phyloP scores from a whole-genome alignment of 2,113 vertebrate genomes.

The Parus major region DNA sequence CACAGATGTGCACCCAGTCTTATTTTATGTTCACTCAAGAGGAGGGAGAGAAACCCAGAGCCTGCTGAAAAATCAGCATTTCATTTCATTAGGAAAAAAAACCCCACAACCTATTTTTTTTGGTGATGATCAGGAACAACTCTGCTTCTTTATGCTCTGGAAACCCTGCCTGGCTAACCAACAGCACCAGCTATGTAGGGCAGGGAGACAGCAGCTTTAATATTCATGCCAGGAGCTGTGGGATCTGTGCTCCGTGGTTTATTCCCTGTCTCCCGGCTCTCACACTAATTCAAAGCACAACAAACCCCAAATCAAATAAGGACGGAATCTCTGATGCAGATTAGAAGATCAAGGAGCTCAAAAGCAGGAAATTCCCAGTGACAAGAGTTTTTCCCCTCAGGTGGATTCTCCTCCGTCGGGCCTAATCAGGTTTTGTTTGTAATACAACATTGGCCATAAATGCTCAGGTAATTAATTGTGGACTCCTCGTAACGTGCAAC shows the following conservation, averaged over 20 bases:
- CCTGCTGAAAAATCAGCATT: background rate
- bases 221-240: background rate
- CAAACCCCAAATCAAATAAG: slow-evolving; percentile 1
- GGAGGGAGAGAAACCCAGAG: background rate
- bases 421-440: background rate
- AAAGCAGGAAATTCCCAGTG: slow-evolving; percentile 2
- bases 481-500: background rate
- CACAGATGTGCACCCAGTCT: background rate
- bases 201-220: background rate
- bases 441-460: background rate
- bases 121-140: background rate
- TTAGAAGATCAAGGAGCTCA: slow-evolving; percentile 23
- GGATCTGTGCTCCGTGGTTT: background rate
- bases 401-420: background rate
- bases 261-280: background rate
- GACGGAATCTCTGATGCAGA: background rate
- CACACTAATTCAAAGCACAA: slow-evolving; percentile 2
- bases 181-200: background rate
- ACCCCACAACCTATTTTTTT: rapidly evolving
- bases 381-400: background rate
- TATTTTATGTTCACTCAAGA: background rate
- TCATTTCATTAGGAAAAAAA: background rate
- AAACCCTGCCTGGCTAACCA: background rate
- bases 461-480: background rate
- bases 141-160: background rate